Conservation (phyloP, 2,113 vertebrate genomes). For the Parus major region DNA sequence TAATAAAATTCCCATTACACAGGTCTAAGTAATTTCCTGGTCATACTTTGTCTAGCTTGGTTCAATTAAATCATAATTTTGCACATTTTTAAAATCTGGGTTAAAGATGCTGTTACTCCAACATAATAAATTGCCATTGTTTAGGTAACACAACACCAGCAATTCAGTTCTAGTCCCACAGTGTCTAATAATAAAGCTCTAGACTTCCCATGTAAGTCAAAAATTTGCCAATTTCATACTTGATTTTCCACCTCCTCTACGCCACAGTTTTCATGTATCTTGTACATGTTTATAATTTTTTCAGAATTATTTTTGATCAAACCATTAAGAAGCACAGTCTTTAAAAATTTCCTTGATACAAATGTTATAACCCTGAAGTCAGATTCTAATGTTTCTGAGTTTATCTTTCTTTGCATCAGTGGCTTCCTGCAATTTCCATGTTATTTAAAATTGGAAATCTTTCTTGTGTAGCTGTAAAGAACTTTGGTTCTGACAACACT, state of each 20-base stretch:
- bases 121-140: neutral
- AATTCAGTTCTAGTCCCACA: neutral
- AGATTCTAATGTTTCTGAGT: neutral
- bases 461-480: neutral
- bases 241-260: slow-evolving; percentile 31
- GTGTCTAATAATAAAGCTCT: slow-evolving; percentile 15
- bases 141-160: neutral
- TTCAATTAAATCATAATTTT: slow-evolving; percentile 36
- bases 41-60: neutral
- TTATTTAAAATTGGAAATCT: neutral
- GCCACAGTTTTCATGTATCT: neutral
- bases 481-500: neutral
- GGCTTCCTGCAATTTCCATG: neutral
- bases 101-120: slow-evolving; percentile 3
- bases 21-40: neutral
- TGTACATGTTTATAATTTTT: neutral
- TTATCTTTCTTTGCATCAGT: neutral
- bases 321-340: neutral
- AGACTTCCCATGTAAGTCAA: neutral
- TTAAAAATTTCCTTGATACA: neutral
- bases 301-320: neutral
- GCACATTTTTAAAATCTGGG: neutral
- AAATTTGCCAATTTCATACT: slow-evolving; percentile 44
- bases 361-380: neutral
- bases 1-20: neutral